Evolutionary conservation across 2,113 vertebrate species (phyloP), one percentile per base, ranked within the genome.

Genomic region (Lepus americanus): DNA sequence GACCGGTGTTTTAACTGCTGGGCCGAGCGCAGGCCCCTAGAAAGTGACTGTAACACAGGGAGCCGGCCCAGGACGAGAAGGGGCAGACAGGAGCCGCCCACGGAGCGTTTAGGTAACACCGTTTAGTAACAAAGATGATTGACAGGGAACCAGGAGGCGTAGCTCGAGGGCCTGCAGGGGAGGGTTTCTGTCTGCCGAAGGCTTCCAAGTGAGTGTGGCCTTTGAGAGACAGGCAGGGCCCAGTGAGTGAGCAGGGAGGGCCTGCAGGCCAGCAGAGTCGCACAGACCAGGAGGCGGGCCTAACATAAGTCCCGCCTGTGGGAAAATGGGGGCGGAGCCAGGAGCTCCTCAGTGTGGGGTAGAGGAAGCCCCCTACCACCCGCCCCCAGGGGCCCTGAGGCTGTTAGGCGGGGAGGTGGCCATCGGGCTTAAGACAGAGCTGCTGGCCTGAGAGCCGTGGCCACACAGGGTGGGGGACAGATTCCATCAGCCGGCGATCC

Each of bases 401-500:
- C n/a, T 59, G 64, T 63, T 0, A 2, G 31, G 11, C 70, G 66
- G 44, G 53, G 81, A 51, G 53, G 81, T 7, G 23, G 25, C 72
- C 17, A 44, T 66, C 22, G 0, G 0, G 33, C 19, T 1, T 3
- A 31, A n/a, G 63, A 39, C 12, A 44, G 80, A 8, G 3, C 2
- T 23, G 81, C 23, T 31, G 51, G 31, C 49, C 51, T 31, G 59
- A 36, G 33, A 29, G 69, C 13, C 10, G 33, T 3, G 36, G 61
- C 36, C 17, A 29, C 33, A 6, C 1, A 27, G 11, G 55, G 17
- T 6, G 6, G 49, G 23, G 31, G 22, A 4, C 25, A 19, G 23
- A 2, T 29, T 51, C 33, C 5, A 4, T 7, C 33, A 5, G 77
- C 14, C 1, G 49, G n/a, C 22, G 25, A 77, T 81, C 69, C 33